Base-by-base conservation (phyloP, 2,113 vertebrate species). In the Nestor notabilis region DNA sequence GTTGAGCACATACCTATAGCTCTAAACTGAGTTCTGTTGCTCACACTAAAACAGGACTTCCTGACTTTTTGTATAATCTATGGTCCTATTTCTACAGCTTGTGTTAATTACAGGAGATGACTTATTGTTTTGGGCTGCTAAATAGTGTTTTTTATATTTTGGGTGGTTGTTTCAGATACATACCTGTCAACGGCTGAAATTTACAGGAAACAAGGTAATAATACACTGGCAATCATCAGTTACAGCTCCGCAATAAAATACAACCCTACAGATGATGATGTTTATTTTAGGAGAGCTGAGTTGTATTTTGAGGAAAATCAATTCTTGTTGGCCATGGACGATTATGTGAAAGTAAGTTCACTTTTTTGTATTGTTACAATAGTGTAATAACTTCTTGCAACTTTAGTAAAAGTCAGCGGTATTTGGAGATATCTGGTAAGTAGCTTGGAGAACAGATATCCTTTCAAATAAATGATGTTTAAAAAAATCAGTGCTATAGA, bases 101-200 rank as follows among this genome's bases (percentile, higher is more conserved):
- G 18, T 66, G 24, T 81, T 81, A 44, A 66, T 33, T 71, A 55
- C n/a, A 35, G 28, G n/a, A 84, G 52, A 61, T 33, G 33, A 46
- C 21, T 68, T 68, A 15, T 5, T 50, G 8, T 61, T 56, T 53
- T 68, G 11, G 49, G 25, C 11, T 84, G 10, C 44, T 82, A 69
- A 72, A 66, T 61, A 46, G 41, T 89, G 31, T 7, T 63, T 71
- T 79, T 85, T 71, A 8, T 79, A 20, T 87, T 93, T 81, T 91
- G 52, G 10, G 44, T 87, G 16, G 5, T 78, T 93, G 70, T 86
- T 97, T 68, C 96, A 98, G 98, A 98, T 60, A 95, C 96, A 13
- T 98, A 98, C 89, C 94, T 98, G 68, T 98, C 98, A 89, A 98
- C 95, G 91, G 98, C 98, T 83, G 98, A 99, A 95, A 98, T 99